These are phyloP conservation scores for Scleropages formosus DNA, from an alignment of 2,797 vertebrate species.

Conservation along the genomic window DNA sequence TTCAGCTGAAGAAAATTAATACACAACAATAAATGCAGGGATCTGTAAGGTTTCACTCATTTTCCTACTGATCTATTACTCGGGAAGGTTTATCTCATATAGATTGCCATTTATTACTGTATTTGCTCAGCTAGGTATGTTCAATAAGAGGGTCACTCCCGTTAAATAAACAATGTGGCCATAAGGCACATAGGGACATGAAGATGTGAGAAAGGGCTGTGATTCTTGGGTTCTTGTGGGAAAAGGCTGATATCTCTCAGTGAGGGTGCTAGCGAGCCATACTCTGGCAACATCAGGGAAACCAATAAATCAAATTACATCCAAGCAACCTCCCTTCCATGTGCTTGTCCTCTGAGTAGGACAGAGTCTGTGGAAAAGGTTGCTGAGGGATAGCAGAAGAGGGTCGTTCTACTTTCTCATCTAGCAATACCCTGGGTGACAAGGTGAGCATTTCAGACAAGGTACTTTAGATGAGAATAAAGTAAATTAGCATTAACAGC, in stretches of 20 bases:
- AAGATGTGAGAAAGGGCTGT: constrained; percentile 14
- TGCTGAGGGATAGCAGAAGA: constrained; percentile 40
- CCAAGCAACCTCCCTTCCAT: constrained; percentile 37
- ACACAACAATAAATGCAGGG: too few relatives aligned
- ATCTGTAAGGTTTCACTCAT: too few relatives aligned
- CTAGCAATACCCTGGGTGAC: constrained; percentile 34
- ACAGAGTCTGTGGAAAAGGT: constrained; percentile 1
- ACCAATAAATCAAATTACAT: constrained; percentile 67
- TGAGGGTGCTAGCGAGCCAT: constrained; percentile 57
- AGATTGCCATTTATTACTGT: background rate
- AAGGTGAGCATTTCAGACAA: constrained; percentile 42
- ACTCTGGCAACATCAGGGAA: constrained; percentile 55
- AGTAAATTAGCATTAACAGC: constrained; percentile 57
- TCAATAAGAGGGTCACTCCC: constrained; percentile 15
- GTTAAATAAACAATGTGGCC: background rate
- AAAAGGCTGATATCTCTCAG: constrained; percentile 46
- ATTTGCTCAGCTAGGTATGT: constrained; percentile 10
- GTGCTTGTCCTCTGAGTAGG: constrained; percentile 65
- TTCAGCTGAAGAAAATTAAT: too few relatives aligned
- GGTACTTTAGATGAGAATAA: constrained; percentile 56
- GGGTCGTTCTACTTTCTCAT: constrained; percentile 36
- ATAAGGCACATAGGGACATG: background rate
- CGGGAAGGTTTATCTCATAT: too few relatives aligned
- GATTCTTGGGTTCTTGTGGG: background rate
- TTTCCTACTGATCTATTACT: too few relatives aligned